Evolutionary conservation across 2,113 vertebrate genomes (phyloP).

Genomic region (Semicossyphus pulcher): DNA sequence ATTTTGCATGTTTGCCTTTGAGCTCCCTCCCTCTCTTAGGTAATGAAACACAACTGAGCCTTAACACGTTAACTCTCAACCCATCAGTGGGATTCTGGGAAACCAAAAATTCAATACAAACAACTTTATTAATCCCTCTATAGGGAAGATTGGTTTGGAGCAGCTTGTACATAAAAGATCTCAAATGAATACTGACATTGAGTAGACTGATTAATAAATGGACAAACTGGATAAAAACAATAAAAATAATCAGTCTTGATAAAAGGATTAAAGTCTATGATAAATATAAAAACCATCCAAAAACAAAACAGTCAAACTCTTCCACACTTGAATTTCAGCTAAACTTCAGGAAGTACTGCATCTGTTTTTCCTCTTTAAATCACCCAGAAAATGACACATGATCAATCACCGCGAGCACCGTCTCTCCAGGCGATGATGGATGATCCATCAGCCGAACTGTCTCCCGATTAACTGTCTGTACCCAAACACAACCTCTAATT

Average conservation of each 20-base stretch:
- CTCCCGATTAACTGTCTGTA: slow-evolving; percentile 62
- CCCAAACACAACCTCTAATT: slow-evolving; percentile 65
- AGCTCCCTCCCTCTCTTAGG: slow-evolving; percentile 13
- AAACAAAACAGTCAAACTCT: not conserved
- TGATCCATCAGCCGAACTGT: slow-evolving; percentile 63
- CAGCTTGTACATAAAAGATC: too few relatives aligned
- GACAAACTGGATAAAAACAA: too few relatives aligned
- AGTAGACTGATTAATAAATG: too few relatives aligned
- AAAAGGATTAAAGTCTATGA: too few relatives aligned
- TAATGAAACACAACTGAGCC: slow-evolving; percentile 28
- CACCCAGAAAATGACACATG: slow-evolving; percentile 68
- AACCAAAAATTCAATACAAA: too few relatives aligned
- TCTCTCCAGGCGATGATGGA: slow-evolving; percentile 65
- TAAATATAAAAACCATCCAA: too few relatives aligned
- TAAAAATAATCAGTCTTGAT: too few relatives aligned
- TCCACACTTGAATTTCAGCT: not conserved
- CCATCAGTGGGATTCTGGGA: slow-evolving; percentile 28
- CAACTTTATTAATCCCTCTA: too few relatives aligned
- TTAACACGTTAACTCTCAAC: slow-evolving; percentile 35
- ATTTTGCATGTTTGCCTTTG: not conserved
- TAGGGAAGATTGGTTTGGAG: too few relatives aligned
- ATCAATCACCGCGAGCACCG: slow-evolving; percentile 34
- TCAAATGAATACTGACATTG: too few relatives aligned
- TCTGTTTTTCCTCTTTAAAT: slow-evolving; percentile 63
- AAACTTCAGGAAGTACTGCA: slow-evolving; percentile 18